phyloP scores from a whole-genome alignment of 2,797 vertebrate species.

The Spheniscus humboldti region DNA sequence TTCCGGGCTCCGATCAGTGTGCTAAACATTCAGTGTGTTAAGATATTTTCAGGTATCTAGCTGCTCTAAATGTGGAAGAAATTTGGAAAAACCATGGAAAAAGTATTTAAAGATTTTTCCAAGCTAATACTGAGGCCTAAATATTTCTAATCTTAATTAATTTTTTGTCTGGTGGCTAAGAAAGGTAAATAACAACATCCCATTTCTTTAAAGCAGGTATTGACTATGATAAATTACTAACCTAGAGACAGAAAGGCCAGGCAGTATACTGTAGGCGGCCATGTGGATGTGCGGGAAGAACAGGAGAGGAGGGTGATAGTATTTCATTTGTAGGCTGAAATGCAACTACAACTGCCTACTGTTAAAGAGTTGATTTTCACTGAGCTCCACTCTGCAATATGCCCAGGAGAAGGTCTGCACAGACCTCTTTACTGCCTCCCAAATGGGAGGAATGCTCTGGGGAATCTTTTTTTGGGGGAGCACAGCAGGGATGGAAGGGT shows the following conservation, averaged over 20 bases:
- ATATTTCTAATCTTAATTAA: neutral
- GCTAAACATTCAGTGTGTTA: neutral
- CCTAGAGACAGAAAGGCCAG: neutral
- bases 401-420: neutral
- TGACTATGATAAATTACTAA: neutral
- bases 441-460: neutral
- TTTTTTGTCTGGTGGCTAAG: neutral
- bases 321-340: neutral
- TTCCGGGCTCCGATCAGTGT: neutral
- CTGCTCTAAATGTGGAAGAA: neutral
- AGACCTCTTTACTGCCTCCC: neutral
- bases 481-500: neutral
- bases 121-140: neutral
- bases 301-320: neutral
- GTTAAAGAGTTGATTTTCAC: neutral
- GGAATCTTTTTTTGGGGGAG: fast-evolving
- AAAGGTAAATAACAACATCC: neutral
- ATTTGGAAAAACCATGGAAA: neutral
- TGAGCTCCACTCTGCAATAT: neutral
- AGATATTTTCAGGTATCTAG: neutral
- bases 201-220: neutral
- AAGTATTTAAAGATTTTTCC: neutral
- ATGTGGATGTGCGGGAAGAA: neutral
- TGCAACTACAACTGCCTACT: neutral
- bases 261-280: neutral